Conservation (phyloP, 2,888 invertebrate genomes). For the Erannis defoliaria region DNA sequence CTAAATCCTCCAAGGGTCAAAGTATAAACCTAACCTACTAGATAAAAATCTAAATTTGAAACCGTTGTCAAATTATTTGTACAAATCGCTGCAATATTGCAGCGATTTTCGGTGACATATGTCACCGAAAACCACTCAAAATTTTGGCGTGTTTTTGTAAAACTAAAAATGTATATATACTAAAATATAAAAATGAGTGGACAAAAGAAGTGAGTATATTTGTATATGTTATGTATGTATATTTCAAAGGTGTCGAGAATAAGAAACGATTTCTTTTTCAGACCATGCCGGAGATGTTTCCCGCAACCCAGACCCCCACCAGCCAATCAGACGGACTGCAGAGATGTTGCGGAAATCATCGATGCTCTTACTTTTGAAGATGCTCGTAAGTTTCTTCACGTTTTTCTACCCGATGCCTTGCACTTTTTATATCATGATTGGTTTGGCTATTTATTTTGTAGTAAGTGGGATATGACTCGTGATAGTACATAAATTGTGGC, state of each 20-base stretch:
- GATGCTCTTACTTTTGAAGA: conserved; percentile 67
- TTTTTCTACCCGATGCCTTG: too few relatives aligned
- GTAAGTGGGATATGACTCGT: too few relatives aligned
- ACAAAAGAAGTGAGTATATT: conserved; percentile 8
- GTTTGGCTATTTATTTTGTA: too few relatives aligned
- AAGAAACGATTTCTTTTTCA: conserved; percentile 50
- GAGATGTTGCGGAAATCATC: conserved; percentile 70
- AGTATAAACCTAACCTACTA: conserved; percentile 12
- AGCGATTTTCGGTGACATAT: too few relatives aligned
- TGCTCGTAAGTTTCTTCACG: conserved; percentile 54
- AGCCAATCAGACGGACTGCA: conserved; percentile 58
- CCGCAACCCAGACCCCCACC: conserved; percentile 50
- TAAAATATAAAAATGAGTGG: conserved; percentile 8
- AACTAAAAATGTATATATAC: background rate
- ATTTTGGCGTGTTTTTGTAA: conserved; percentile 6
- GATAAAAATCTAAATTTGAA: conserved; percentile 34
- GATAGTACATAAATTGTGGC: too few relatives aligned
- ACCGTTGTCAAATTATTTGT: conserved; percentile 9
- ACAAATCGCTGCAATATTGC: background rate
- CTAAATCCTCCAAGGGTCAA: too few relatives aligned
- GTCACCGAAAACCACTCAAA: too few relatives aligned
- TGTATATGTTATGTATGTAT: background rate
- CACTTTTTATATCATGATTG: too few relatives aligned
- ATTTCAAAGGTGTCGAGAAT: background rate
- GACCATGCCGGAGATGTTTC: conserved; percentile 64